Evolutionary conservation across 2,888 invertebrate genomes (phyloP), one percentile per base, ranked within the genome.

Genomic region (Acleris holmiana): DNA sequence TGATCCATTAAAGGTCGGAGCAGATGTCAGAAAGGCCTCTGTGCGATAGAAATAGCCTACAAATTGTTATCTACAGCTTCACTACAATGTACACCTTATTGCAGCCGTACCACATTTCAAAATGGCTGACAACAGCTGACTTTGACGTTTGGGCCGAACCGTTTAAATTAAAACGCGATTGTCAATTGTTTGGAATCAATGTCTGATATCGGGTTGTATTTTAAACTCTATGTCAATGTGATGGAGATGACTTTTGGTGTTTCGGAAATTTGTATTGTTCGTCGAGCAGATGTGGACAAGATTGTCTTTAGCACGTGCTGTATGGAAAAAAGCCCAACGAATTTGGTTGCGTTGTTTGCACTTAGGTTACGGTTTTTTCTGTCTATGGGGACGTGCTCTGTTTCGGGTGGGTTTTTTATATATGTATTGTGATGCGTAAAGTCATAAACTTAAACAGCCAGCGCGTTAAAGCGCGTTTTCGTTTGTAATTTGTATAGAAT

Each of bases 11-110:
- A 65, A 65, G 59, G 54, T 54, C 49, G 58, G 25, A 58, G 59
- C 64, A 65, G 64, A 59, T 65, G 64, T 59, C 64, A 59, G 29
- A 41, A 35, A 58, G 44, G 40, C 64, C 48, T 41, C 53, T 40
- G 49, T 49, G 29, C 53, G 40, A 58, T 64, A 64, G 40, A 48
- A 63, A 57, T 51, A 57, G 6, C 46, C 58, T 47, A 18, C 18
- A 53, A n/a, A 35, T 25, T 35, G n/a, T 46, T 35, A n/a, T 41
- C n/a, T 25, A 21, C 19, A 51, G n/a, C 47, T 19, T 2, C 13
- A 47, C 6, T 23, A n/a, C 8, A 56, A 35, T 57, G 47, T 47
- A 5, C 13, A 6, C n/a, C 50, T 25, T 57, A 46, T 25, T 40
- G 1, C n/a, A 4, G 3, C 5, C 2, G 2, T 4, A 2, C 1